Percentiles rank a stretch among this genome's conserved stretches.
phyloP scores from a whole-genome alignment of 2,888 invertebrate genomes.

The Aphidius colemani region DNA sequence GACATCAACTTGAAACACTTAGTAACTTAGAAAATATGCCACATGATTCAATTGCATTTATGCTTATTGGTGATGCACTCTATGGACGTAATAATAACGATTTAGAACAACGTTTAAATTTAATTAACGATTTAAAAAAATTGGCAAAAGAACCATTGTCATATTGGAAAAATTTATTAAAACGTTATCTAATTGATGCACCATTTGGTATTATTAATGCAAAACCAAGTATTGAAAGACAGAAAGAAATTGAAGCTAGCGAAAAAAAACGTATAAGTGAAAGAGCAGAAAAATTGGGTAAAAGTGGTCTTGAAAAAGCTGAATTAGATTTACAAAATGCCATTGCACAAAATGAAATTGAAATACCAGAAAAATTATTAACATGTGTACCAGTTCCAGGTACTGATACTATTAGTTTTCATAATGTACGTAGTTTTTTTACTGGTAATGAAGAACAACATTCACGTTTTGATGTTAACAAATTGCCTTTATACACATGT shows the following conservation, averaged over 20 bases:
- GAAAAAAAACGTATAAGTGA: constrained; percentile 74
- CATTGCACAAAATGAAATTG: constrained; percentile 75
- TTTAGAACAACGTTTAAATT: constrained; percentile 74
- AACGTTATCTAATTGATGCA: constrained; percentile 71
- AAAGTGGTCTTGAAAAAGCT: constrained; percentile 71
- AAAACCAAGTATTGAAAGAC: constrained; percentile 69
- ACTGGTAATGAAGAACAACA: constrained; percentile 59
- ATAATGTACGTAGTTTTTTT: constrained; percentile 64
- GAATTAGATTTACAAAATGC: constrained; percentile 69
- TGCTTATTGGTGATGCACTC: constrained; percentile 81
- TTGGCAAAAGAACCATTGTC: constrained; percentile 67
- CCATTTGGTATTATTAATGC: constrained; percentile 69
- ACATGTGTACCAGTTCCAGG: constrained; percentile 78
- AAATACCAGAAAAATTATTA: constrained; percentile 74
- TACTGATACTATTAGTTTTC: constrained; percentile 73
- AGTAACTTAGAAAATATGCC: constrained; percentile 78
- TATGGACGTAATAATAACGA: constrained; percentile 77
- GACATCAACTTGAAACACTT: constrained; percentile 71
- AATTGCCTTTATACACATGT: constrained; percentile 76
- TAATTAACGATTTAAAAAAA: constrained; percentile 66
- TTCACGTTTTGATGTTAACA: constrained; percentile 66
- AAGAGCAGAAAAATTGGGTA: constrained; percentile 70
- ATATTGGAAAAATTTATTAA: constrained; percentile 76
- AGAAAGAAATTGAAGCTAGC: constrained; percentile 70
- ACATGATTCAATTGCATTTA: constrained; percentile 76